Conservation (phyloP, 1,140 invertebrate species). For the Lordiphosa clarofinis region DNA sequence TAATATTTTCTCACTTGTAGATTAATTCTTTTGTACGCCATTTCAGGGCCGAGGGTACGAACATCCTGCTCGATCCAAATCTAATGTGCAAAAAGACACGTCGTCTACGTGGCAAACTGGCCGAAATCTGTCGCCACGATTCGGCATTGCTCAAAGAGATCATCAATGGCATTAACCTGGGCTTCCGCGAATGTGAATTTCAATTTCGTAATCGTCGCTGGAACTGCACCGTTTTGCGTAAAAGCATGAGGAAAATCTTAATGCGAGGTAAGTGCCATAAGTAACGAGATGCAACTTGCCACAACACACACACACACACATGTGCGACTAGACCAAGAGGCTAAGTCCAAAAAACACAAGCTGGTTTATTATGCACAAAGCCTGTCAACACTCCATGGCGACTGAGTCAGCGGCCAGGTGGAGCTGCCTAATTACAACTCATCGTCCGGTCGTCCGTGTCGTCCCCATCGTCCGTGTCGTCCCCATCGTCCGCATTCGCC, state of each 20-base stretch:
- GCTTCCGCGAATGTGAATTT: constrained; percentile 90
- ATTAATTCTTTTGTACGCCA: too few relatives aligned
- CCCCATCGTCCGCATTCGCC: not conserved
- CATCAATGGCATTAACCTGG: constrained; percentile 87
- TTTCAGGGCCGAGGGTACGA: constrained; percentile 87
- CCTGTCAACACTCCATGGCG: constrained; percentile 54
- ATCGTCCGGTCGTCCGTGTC: constrained; percentile 31
- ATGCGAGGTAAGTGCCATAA: constrained; percentile 84
- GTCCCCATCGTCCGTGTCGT: constrained; percentile 3
- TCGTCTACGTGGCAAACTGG: constrained; percentile 86
- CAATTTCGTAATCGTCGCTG: constrained; percentile 91
- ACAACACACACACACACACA: constrained; percentile 1
- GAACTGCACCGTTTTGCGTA: constrained; percentile 90
- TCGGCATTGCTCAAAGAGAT: constrained; percentile 89
- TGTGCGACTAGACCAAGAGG: not conserved
- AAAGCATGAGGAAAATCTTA: constrained; percentile 90
- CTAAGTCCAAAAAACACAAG: constrained; percentile 12
- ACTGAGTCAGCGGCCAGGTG: constrained; percentile 18
- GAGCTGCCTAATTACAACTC: constrained; percentile 69
- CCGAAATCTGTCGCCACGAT: constrained; percentile 85
- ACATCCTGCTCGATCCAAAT: constrained; percentile 92
- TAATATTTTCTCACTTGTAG: too few relatives aligned
- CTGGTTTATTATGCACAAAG: constrained; percentile 44
- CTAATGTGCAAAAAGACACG: constrained; percentile 91
- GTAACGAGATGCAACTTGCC: constrained; percentile 1